phyloP scores from a whole-genome alignment of 1,140 invertebrate species.

The Aradophagus sp. region DNA sequence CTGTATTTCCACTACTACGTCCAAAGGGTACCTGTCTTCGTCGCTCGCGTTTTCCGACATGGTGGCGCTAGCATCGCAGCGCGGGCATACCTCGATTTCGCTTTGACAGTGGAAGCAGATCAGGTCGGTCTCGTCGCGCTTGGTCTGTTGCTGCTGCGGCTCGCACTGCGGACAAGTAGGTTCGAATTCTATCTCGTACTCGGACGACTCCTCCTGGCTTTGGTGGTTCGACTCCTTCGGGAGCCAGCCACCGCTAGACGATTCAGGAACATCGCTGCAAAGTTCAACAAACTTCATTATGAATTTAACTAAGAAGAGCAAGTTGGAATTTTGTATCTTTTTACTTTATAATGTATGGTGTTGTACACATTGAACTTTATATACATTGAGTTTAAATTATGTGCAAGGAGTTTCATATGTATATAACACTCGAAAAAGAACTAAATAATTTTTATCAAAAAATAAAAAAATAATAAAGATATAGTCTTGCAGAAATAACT shows the following conservation, averaged over 20 bases:
- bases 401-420: too few relatives aligned
- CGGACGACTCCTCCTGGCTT: constrained; percentile 52
- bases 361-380: too few relatives aligned
- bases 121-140: constrained; percentile 63
- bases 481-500: too few relatives aligned
- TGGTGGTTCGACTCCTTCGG: constrained; percentile 31
- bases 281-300: constrained; percentile 5
- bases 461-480: too few relatives aligned
- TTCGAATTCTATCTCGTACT: constrained; percentile 56
- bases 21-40: constrained; percentile 60
- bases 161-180: constrained; percentile 56
- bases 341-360: too few relatives aligned
- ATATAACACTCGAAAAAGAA: too few relatives aligned
- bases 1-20: constrained; percentile 67
- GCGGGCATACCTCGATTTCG: constrained; percentile 55
- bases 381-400: too few relatives aligned
- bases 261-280: constrained; percentile 42
- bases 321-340: too few relatives aligned
- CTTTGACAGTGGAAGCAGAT: constrained; percentile 69
- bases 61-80: constrained; percentile 36
- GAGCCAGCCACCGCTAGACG: constrained; percentile 14
- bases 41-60: constrained; percentile 58
- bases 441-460: too few relatives aligned
- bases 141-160: constrained; percentile 39
- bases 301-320: too few relatives aligned